Base-by-base conservation (phyloP, 2,113 vertebrate genomes). In the Hippolais icterina region DNA sequence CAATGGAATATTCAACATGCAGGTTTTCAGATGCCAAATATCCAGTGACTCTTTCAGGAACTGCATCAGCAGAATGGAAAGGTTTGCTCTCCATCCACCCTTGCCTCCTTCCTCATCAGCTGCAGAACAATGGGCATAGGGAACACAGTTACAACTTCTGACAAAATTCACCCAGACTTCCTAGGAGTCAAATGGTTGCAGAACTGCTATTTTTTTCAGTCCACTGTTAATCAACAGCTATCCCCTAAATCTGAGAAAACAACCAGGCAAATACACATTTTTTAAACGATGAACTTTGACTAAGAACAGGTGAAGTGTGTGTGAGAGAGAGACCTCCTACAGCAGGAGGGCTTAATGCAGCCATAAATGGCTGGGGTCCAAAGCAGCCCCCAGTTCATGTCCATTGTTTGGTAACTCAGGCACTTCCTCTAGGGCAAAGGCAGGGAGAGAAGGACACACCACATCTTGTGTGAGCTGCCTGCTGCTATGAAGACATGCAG, bases 281-380 rank as follows among this genome's bases (percentile, higher is more conserved):
- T 6, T 69, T 37, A 69, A 76, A 65, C 75, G 49, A 41, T 9
- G 5, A 80, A 11, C 44, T 59, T n/a, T 61, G 46, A 72, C 59
- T 42, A 76, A 56, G 49, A 92, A 57, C 0, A 14, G 82, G 13
- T 61, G 2, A 90, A n/a, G 27, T 35, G 20, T 15, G 29, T 42
- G 29, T 31, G 53, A 37, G 53, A 52, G 53, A 52, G 5, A 44
- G 3, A 28, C 10, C 47, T 16, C 59, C 66, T 37, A 18, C 29
- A 83, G 69, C 35, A 77, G 50, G 6, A 71, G 3, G 18, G 37
- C 14, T 86, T 29, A 46, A 77, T 41, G 41, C 37, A 77, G 46
- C 83, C 33, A 11, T 11, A 17, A 75, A 59, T 71, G 0, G 0
- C 29, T 4, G 5, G 12, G 13, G 56, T 39, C 39, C 4, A 21